Evolutionary conservation across 1,140 invertebrate genomes (phyloP), one percentile per base, ranked within the genome.

Genomic region (Pseudomyrmex flavicornis): DNA sequence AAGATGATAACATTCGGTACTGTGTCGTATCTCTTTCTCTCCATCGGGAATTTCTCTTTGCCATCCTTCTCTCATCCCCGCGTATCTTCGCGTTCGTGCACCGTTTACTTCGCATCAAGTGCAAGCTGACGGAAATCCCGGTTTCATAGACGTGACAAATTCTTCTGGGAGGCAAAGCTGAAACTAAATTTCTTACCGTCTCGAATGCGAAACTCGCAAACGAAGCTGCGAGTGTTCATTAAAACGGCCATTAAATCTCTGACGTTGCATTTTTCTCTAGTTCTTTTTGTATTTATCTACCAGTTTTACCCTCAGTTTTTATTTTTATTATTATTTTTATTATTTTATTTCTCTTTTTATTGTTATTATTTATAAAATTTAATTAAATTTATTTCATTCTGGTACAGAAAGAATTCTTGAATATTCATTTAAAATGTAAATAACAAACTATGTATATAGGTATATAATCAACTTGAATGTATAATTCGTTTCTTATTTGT

Each of bases 101-200:
- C 72, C 66, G 66, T 72, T 80, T 80, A 72, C 68, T 70, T 72
- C 66, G 46, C 76, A 72, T 80, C 76, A 70, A 80, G 76, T 70
- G 44, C 66, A 80, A 70, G 44, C 66, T 72, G 44, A 70, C 50
- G 66, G n/a, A 44, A 70, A 80, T 72, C 66, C 65, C n/a, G 44
- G 22, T 72, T 79, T 80, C 44, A 72, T 20, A 65, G 22, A 65
- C 26, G 46, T 70, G 66, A 80, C 76, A 70, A 58, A 80, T 80
- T 79, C 54, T 80, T 70, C 44, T 13, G 12, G 12, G 52, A 61
- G 76, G 59, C 15, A 26, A 54, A 72, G n/a, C 54, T 48, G 66
- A 59, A 58, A 79, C 75, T 69, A 22, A 79, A 80, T 80, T 59
- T 59, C 44, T 80, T 72, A 50, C 44, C 46, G 26, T 59, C 46